A percentile compares a stretch with the other conserved stretches of the same genome.
phyloP scores from a whole-genome alignment of 1,140 invertebrate genomes.

The Bacillus rossius region DNA sequence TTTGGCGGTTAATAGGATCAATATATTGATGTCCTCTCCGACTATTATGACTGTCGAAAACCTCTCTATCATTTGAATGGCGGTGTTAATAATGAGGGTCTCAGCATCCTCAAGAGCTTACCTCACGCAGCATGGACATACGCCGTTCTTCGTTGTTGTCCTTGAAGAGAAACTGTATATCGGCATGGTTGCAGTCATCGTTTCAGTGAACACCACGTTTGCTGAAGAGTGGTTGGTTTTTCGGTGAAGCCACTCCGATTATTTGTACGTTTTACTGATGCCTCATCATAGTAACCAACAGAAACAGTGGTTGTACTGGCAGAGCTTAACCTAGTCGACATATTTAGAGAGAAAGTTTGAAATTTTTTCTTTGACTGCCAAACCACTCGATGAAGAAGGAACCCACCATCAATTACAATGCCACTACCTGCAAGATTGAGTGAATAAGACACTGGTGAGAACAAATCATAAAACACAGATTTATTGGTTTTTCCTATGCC shows the following conservation, averaged over 20 bases:
- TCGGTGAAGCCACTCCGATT: neutral
- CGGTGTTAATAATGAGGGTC: conserved; percentile 12
- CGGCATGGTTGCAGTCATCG: neutral
- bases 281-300: no score
- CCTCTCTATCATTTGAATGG: conserved; percentile 1
- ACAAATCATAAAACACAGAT: no score
- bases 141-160: neutral
- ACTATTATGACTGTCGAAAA: neutral
- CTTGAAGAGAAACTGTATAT: neutral
- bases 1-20: conserved; percentile 7
- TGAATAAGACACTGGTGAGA: no score
- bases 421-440: no score
- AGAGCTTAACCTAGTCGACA: conserved; percentile 18
- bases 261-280: no score
- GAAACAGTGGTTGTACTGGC: neutral
- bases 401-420: conserved; percentile 23
- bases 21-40: conserved; percentile 1
- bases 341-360: conserved; percentile 14
- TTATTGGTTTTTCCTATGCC: no score
- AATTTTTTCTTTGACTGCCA: conserved; percentile 19
- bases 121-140: conserved; percentile 3
- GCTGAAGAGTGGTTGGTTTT: neutral
- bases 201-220: neutral
- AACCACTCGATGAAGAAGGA: conserved; percentile 22
- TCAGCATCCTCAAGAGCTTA: conserved; percentile 16